phyloP scores from a whole-genome alignment of 2,888 invertebrate species.

The Xiphydria camelus region DNA sequence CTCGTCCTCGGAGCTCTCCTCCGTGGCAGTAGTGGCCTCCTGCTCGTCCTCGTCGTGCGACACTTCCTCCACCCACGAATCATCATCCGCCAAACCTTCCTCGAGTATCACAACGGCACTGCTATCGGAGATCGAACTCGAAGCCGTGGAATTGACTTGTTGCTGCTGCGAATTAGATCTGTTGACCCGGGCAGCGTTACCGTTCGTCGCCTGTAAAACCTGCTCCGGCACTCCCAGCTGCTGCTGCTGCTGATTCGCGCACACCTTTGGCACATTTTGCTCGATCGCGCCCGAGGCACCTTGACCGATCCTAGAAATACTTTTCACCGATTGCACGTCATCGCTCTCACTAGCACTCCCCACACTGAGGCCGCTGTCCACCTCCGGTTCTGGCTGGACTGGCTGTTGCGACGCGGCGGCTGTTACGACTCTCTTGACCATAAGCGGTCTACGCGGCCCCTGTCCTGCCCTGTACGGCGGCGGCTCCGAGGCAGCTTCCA shows the following conservation, averaged over 20 bases:
- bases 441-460: constrained; percentile 44
- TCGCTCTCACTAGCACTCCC: constrained; percentile 54
- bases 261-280: constrained; percentile 18
- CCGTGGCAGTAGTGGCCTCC: constrained; percentile 67
- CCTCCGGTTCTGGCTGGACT: constrained; percentile 36
- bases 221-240: constrained; percentile 21
- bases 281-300: background rate
- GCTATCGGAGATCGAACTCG: constrained; percentile 17
- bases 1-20: constrained; percentile 72
- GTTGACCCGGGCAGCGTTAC: constrained; percentile 32
- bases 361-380: constrained; percentile 50
- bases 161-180: constrained; percentile 5
- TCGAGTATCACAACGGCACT: constrained; percentile 71
- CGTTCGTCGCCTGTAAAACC: constrained; percentile 21
- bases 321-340: constrained; percentile 47
- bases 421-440: constrained; percentile 48
- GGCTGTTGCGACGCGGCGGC: constrained; percentile 14
- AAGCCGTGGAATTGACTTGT: constrained; percentile 16
- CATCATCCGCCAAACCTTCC: constrained; percentile 86
- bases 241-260: constrained; percentile 23
- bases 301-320: constrained; percentile 22
- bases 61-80: constrained; percentile 89
- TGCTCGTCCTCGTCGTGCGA: constrained; percentile 76
- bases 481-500: constrained; percentile 43
- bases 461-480: constrained; percentile 31